Base-by-base conservation (phyloP, 2,888 invertebrate species). In the Frankliniella intonsa region DNA sequence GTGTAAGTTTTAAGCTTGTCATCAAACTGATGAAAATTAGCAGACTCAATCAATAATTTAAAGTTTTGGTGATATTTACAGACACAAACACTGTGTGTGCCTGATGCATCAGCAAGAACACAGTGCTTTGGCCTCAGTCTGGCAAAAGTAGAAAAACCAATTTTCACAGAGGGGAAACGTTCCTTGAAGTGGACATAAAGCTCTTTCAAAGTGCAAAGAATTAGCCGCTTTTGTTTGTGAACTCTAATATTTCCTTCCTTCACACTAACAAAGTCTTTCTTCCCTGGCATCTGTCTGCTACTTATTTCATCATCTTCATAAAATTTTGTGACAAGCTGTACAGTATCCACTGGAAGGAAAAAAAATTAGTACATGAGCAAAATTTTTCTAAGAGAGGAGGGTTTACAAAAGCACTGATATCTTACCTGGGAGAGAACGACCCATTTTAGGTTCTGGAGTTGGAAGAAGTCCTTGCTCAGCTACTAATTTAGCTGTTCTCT, bases 241-340 rank as follows among this genome's bases (percentile, higher is more conserved):
- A 65, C 50, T 79, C 82, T 82, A n/a, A 81, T 80, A 51, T 81
- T 82, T 50, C 81, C 80, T 49, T 81, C 80, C 76, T 51, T 80
- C 19, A 83, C 79, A 5, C 83, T 69, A 38, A 83, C 83, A 81
- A 81, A 83, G 82, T 84, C 84, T 81, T 83, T 83, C 79, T 83
- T 81, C 11, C 83, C 82, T 55, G 83, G 83, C 83, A 83, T 83
- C 17, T 81, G 55, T 62, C 83, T 65, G 82, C 83, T 84, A 19
- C 81, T 81, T 27, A 11, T 9, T 51, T 83, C 84, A 81, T 83
- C 84, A 50, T 79, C 81, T 55, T 82, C 80, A 79, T 84, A 83
- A 83, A 84, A 84, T 10, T 7, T 25, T 81, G 82, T 38, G 22
- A 84, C 80, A 50, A 38, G 1, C 55, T 80, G 51, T 19, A 25